Evolutionary conservation across 2,888 invertebrate species (phyloP), one percentile per base, ranked within the genome.

Genomic region (Entomobrya multifasciata): DNA sequence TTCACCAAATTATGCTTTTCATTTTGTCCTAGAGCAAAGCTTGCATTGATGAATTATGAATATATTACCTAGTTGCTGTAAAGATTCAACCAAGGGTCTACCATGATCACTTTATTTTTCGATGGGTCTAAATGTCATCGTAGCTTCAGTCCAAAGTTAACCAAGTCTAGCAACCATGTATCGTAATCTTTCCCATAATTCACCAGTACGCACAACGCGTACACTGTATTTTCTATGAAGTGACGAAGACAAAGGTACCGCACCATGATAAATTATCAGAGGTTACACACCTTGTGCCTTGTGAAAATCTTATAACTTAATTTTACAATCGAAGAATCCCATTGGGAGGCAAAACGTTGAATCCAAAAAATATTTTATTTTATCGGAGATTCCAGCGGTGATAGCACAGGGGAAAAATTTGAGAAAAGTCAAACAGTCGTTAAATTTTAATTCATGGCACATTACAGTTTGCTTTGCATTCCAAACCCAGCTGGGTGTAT

Each of bases 201-300:
- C n/a, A 25, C 22, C 11, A 27, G 4, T 41, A 25, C 17, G 8
- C 13, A 57, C 57, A n/a, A 41, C 25, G 22, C 6, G 27, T 22
- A n/a, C n/a, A n/a, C 8, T 36, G 20, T 25, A 70, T 70, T 20
- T 13, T 70, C 70, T 22, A 11, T 57, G 20, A 10, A 52, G 74
- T 47, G 27, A 13, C 52, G 36, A 49, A 41, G 44, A 60, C 65
- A 62, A 83, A 83, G 49, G 52, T 25, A 62, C 83, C 76, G 76
- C 83, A 36, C 8, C 4, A 76, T 83, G 83, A 83, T 83, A 52
- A 83, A 83, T 83, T 62, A 49, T 74, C 6, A 11, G 65, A 65
- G 49, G 65, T 76, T 62, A 62, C 76, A 72, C 52, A 60, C 65
- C 76, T 81, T 81, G 13, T 20, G 49, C 17, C 20, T 57, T 41